These are phyloP conservation scores for Oophaga pumilio DNA, from an alignment of 2,113 vertebrate genomes.

Conservation along the genomic window DNA sequence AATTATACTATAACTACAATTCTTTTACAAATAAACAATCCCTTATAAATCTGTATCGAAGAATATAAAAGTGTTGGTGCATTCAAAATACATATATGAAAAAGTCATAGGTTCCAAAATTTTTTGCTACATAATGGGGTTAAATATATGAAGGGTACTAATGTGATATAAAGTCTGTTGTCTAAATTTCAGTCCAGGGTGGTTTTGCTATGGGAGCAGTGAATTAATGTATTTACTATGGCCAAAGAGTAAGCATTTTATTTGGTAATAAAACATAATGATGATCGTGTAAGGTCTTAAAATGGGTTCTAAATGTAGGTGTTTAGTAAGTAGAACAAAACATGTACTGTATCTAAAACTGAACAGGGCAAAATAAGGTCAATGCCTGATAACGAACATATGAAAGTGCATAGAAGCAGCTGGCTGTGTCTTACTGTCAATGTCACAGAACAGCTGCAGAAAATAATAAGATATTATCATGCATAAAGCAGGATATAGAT, in stretches of 20 bases:
- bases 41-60: no score
- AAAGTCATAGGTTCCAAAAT: no score
- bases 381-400: conserved; percentile 12
- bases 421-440: conserved; percentile 39
- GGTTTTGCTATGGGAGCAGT: not conserved
- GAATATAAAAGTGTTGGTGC: no score
- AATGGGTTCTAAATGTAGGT: no score
- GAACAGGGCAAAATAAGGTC: conserved; percentile 26
- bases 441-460: conserved; percentile 33
- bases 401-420: conserved; percentile 30
- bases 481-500: conserved; percentile 36
- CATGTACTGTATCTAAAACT: not conserved
- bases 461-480: conserved; percentile 44
- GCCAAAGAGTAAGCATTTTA: not conserved
- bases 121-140: no score
- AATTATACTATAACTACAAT: no score
- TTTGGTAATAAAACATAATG: not conserved
- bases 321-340: conserved; percentile 10
- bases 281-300: not conserved
- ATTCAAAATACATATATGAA: no score
- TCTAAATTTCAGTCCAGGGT: not conserved
- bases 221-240: not conserved
- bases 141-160: no score
- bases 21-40: no score
- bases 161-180: not conserved